These are phyloP conservation scores for Lasiommata megera DNA, from an alignment of 2,888 invertebrate genomes.

Conservation along the genomic window DNA sequence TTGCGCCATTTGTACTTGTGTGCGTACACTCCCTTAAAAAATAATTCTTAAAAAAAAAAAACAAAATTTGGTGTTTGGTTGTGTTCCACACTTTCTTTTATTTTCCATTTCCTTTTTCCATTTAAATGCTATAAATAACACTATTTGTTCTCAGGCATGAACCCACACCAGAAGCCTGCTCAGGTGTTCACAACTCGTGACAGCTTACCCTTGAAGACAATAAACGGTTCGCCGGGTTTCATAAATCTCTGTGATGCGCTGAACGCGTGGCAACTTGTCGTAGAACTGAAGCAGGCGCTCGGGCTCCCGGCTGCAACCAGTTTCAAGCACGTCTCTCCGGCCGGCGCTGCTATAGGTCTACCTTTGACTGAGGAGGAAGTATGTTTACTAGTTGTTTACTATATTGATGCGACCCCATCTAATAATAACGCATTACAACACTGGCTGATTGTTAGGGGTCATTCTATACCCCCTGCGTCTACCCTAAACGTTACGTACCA, in stretches of 20 bases:
- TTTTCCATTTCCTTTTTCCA: no score
- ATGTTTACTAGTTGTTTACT: constrained; percentile 21
- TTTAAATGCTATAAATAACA: neutral
- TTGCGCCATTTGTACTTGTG: no score
- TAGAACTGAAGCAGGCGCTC: constrained; percentile 90
- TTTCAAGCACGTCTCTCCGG: constrained; percentile 99
- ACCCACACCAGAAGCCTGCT: constrained; percentile 98
- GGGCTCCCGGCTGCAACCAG: constrained; percentile 95
- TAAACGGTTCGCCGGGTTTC: constrained; percentile 98
- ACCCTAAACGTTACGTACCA: no score
- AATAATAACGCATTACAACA: no score
- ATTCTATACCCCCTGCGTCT: no score
- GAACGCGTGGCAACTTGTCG: constrained; percentile 98
- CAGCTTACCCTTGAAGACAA: constrained; percentile 90
- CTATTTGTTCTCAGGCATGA: constrained; percentile 84
- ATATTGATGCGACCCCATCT: no score
- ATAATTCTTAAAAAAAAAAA: no score
- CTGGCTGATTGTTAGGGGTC: no score
- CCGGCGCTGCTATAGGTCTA: constrained; percentile 96
- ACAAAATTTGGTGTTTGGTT: no score
- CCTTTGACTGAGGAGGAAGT: constrained; percentile 87
- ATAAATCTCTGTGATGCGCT: constrained; percentile 98
- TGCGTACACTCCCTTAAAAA: no score
- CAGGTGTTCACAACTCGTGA: constrained; percentile 92
- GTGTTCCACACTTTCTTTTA: no score